Base-by-base conservation (phyloP, 2,888 invertebrate genomes). In the Aleiodes testaceus region DNA sequence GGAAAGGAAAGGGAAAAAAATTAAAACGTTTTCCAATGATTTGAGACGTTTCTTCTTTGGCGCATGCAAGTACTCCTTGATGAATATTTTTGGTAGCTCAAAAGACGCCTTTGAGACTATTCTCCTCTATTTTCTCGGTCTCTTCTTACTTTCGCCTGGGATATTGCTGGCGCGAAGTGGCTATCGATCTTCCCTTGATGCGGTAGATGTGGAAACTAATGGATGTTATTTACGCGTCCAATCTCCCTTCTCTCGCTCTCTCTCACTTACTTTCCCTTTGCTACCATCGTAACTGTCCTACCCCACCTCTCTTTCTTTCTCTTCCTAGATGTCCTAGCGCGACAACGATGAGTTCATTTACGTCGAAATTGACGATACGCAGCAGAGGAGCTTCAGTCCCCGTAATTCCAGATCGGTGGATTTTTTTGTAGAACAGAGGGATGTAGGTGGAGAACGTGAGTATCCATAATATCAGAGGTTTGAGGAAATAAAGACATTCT, bases 181-280 rank as follows among this genome's bases (percentile, higher is more conserved):
- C 52, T 64, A 69, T 63, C 69, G 69, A 69, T 69, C 63, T 42
- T 53, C 52, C n/a, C 44, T 63, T 64, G 63, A 50, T 63, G 63
- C 22, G 63, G 63, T 63, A 14, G 63, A 66, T 66, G 66, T 66
- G 53, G 53, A 20, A 36, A 66, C 70, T 70, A 70, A 70, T 70
- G 66, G 70, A 70, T 66, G 66, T 61, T 61, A 70, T 66, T 66
- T 70, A 59, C 66, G 42, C 45, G 30, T 22, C 3, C 20, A 36
- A 36, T 36, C 11, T 36, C 11, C 36, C 11, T 9, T 36, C 36
- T 36, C 36, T 36, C 36, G 6, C 9, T 11, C 36, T 36, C 36
- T 36, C 36, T 36, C 36, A 9, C 9, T 11, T 36, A 36, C 36
- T 11, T 36, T 44, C 45, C 22, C 44, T 53, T 12, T 44, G 12